Base-by-base conservation (phyloP, 92 coral and sea anemone species). In the Epizoanthus ramosus region DNA sequence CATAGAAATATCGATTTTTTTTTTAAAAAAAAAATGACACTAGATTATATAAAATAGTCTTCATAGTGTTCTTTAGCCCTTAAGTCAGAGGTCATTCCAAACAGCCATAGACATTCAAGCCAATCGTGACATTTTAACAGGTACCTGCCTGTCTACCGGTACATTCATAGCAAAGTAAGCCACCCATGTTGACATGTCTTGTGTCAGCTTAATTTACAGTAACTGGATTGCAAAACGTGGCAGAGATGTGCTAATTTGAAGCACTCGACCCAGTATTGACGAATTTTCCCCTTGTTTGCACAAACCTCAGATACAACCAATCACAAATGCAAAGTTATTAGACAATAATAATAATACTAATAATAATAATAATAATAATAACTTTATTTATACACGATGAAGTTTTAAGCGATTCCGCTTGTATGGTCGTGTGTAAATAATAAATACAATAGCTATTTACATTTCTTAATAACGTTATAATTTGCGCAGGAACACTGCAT, bases 31-130 rank as follows among this genome's bases (percentile, higher is more conserved):
- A 9, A 21, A 64, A 64, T 6, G 25, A 72, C 9, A 71, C 1
- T 18, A 9, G 4, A n/a, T 10, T 7, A 39, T 12, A 47, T 9
- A 22, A 16, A 43, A 19, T 45, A 15, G 19, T 9, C 28, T 33
- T 37, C 24, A 31, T 7, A 18, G 24, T 77, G 23, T 21, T 61
- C 14, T 23, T 59, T 22, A 13, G 56, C 66, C 43, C 28, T 19
- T 43, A 8, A 77, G 71, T 77, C 70, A 77, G 52, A 77, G 82
- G 71, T 77, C 53, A 77, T 6, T 18, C 18, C 22, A 8, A 10
- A 43, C 45, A 12, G n/a, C 16, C 63, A 61, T 12, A 22, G 15
- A n/a, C 43, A 39, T 8, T 61, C 71, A 21, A 24, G 66, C 16
- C 25, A n/a, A 31, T 45, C 35, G 57, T 60, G 69, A 12, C 22